phyloP scores from a whole-genome alignment of 2,888 invertebrate species.

The Mesochorus sp. region DNA sequence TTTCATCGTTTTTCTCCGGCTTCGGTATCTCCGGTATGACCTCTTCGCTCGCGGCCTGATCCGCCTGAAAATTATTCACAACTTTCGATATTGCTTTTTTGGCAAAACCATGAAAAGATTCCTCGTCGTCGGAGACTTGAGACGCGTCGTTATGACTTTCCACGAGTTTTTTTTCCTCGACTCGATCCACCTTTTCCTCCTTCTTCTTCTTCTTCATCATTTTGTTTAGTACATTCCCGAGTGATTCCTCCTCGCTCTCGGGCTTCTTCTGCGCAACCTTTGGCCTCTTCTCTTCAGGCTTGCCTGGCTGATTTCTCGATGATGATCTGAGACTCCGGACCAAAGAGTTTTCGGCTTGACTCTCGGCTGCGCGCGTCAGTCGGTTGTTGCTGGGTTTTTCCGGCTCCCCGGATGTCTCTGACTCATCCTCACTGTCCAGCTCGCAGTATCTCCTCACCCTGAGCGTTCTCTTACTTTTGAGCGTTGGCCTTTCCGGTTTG shows the following conservation, averaged over 20 bases:
- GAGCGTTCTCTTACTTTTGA: slow-evolving; percentile 71
- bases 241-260: slow-evolving; percentile 76
- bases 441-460: slow-evolving; percentile 76
- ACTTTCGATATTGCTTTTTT: slow-evolving; percentile 78
- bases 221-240: slow-evolving; percentile 84
- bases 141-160: no score
- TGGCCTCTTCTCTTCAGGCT: slow-evolving; percentile 60
- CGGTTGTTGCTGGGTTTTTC: slow-evolving; percentile 70
- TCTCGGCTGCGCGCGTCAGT: slow-evolving; percentile 71
- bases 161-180: slow-evolving; percentile 40
- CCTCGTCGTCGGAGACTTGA: slow-evolving; percentile 83
- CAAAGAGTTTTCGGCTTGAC: slow-evolving; percentile 66
- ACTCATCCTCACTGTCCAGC: slow-evolving; percentile 76
- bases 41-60: slow-evolving; percentile 66
- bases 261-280: slow-evolving; percentile 54
- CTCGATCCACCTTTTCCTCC: slow-evolving; percentile 34
- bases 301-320: slow-evolving; percentile 66
- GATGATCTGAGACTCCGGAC: slow-evolving; percentile 74
- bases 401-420: slow-evolving; percentile 74
- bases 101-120: slow-evolving; percentile 80
- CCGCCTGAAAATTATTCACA: slow-evolving; percentile 69
- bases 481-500: slow-evolving; percentile 65
- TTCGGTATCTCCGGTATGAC: slow-evolving; percentile 34
- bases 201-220: slow-evolving; percentile 69
- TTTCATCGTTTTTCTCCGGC: not conserved